These are phyloP conservation scores for Bradynema listronoti DNA, from an alignment of 1,140 invertebrate species.

Conservation along the genomic window DNA sequence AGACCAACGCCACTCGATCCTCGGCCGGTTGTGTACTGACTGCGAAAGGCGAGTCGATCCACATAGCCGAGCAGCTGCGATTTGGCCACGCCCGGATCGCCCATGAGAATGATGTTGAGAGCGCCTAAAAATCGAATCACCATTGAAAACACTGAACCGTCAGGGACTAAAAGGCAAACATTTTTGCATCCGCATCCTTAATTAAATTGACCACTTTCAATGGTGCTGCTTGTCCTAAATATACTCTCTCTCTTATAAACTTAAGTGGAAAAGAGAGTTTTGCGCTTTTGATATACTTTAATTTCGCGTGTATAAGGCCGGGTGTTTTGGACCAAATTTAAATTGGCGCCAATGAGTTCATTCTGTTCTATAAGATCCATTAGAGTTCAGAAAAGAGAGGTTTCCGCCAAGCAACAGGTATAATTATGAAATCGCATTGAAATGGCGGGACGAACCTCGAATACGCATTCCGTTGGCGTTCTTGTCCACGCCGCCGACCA, in stretches of 20 bases:
- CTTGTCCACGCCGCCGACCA: conserved; percentile 91
- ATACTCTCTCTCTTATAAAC: no score
- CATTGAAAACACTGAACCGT: conserved; percentile 17
- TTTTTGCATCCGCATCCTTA: conserved; percentile 1
- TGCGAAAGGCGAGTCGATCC: conserved; percentile 80
- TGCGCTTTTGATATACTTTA: no score
- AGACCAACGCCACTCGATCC: conserved; percentile 95
- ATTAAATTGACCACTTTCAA: conserved; percentile 14
- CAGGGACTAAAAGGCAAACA: not conserved
- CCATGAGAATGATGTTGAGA: conserved; percentile 98
- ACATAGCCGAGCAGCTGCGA: conserved; percentile 92
- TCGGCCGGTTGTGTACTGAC: conserved; percentile 90
- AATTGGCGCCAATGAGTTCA: no score
- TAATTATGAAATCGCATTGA: no score
- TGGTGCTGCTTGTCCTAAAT: not conserved
- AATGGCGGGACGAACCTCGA: conserved; percentile 62
- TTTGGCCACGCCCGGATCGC: conserved; percentile 98
- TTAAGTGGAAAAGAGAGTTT: no score
- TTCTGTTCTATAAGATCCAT: no score
- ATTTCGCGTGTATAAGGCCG: no score
- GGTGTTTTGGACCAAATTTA: no score
- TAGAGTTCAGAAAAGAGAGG: no score
- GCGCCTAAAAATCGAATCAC: conserved; percentile 70
- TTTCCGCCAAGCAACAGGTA: no score
- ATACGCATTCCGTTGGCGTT: conserved; percentile 70